A percentile compares a stretch with the other conserved stretches of the same genome.
Conservation (phyloP, 2,113 vertebrate genomes). For the Colius striatus region DNA sequence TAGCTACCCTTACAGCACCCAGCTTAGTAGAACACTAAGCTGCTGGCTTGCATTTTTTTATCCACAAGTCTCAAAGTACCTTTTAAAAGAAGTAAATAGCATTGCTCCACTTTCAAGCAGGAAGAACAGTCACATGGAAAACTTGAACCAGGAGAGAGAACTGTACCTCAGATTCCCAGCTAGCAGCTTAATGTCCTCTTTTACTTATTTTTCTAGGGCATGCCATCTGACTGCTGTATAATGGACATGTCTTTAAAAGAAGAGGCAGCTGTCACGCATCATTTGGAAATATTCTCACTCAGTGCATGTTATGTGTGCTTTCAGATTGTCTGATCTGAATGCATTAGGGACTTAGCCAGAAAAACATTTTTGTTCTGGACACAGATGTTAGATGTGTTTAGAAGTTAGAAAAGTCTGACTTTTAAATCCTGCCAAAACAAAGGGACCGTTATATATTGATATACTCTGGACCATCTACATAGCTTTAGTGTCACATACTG, state of each 20-base stretch:
- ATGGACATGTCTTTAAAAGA: not conserved
- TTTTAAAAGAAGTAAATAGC: slow-evolving; percentile 40
- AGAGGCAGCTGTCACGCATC: not conserved
- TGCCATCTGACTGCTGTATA: not conserved
- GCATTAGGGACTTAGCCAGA: not conserved
- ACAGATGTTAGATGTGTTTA: not conserved
- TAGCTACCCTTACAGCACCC: not conserved
- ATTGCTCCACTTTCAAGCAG: not conserved
- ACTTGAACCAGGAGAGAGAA: slow-evolving; percentile 18
- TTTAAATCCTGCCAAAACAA: not conserved
- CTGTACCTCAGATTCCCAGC: slow-evolving; percentile 3
- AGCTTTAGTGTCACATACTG: not conserved
- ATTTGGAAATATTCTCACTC: not conserved
- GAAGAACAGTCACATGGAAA: slow-evolving; percentile 25
- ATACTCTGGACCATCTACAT: not conserved
- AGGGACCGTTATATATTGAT: not conserved
- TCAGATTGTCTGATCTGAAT: not conserved
- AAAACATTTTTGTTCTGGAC: not conserved
- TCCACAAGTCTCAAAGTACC: slow-evolving; percentile 21
- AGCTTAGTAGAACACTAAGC: not conserved
- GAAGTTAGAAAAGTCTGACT: not conserved
- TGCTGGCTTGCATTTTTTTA: slow-evolving; percentile 60
- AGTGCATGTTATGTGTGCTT: not conserved
- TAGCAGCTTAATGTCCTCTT: not conserved
- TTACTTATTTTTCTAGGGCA: slow-evolving; percentile 31